These are phyloP conservation scores for Campylomormyrus numenius DNA, from an alignment of 2,113 vertebrate species.

Conservation along the genomic window DNA sequence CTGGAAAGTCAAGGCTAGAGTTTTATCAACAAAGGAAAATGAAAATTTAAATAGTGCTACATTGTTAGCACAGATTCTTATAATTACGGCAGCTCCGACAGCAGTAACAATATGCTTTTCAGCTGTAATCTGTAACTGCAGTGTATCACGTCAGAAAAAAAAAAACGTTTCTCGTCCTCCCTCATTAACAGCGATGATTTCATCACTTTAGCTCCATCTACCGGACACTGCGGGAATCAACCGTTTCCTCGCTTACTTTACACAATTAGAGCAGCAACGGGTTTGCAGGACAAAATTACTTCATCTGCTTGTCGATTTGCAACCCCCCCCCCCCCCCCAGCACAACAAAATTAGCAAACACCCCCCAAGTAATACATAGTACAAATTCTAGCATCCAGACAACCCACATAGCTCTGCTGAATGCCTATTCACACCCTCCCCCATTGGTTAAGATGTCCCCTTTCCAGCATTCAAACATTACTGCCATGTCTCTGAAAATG, in stretches of 20 bases:
- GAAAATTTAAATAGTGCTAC: background rate
- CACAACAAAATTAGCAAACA: background rate
- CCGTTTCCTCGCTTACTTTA: background rate
- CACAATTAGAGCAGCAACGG: background rate
- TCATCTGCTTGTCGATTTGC: background rate
- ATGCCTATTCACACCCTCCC: background rate
- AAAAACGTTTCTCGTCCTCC: background rate
- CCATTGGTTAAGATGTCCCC: background rate
- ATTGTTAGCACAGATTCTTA: background rate
- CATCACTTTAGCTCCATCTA: background rate
- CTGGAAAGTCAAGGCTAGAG: background rate
- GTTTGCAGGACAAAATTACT: background rate
- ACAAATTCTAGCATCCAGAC: background rate
- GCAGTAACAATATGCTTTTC: background rate
- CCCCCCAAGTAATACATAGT: background rate
- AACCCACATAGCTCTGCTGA: background rate
- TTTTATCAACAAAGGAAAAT: background rate
- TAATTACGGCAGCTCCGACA: background rate
- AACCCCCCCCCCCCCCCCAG: too few species aligned
- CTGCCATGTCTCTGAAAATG: background rate
- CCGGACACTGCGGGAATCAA: background rate
- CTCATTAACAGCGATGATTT: background rate
- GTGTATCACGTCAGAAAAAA: background rate
- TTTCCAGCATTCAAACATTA: background rate
- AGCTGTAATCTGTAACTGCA: background rate